phyloP scores from a whole-genome alignment of 2,888 invertebrate species.

The Cantharis nigra region DNA sequence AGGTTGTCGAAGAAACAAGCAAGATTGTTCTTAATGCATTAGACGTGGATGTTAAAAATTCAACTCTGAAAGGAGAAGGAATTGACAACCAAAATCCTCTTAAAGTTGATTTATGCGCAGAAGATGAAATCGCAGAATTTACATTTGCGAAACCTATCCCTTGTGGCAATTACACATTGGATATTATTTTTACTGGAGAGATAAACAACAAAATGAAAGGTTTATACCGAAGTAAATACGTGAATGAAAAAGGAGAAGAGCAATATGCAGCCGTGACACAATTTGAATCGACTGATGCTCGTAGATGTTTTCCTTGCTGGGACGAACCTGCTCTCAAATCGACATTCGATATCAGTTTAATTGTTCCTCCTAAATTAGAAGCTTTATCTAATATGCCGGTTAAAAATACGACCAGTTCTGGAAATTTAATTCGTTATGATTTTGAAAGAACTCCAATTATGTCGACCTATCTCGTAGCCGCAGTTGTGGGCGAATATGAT shows the following conservation, averaged over 20 bases:
- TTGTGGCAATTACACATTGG: constrained; percentile 62
- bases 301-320: constrained; percentile 95
- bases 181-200: constrained; percentile 78
- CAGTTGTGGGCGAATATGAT: constrained; percentile 93
- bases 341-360: constrained; percentile 85
- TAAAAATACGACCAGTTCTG: constrained; percentile 47
- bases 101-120: constrained; percentile 51
- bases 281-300: constrained; percentile 87
- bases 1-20: constrained; percentile 71
- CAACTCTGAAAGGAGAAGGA: constrained; percentile 59
- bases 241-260: constrained; percentile 72
- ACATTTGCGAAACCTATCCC: constrained; percentile 65
- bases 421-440: constrained; percentile 48
- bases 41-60: constrained; percentile 72
- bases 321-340: constrained; percentile 96
- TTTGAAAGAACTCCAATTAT: constrained; percentile 89
- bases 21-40: constrained; percentile 76
- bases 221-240: constrained; percentile 82
- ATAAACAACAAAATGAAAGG: constrained; percentile 93
- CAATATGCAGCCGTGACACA: constrained; percentile 87
- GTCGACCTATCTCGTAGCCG: constrained; percentile 94
- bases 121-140: constrained; percentile 74
- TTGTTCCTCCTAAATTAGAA: constrained; percentile 78
- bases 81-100: constrained; percentile 50
- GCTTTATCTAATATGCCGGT: constrained; percentile 92